Evolutionary conservation across 92 coral and sea anemone genomes (phyloP).

Genomic region (Paragorgia papillata): DNA sequence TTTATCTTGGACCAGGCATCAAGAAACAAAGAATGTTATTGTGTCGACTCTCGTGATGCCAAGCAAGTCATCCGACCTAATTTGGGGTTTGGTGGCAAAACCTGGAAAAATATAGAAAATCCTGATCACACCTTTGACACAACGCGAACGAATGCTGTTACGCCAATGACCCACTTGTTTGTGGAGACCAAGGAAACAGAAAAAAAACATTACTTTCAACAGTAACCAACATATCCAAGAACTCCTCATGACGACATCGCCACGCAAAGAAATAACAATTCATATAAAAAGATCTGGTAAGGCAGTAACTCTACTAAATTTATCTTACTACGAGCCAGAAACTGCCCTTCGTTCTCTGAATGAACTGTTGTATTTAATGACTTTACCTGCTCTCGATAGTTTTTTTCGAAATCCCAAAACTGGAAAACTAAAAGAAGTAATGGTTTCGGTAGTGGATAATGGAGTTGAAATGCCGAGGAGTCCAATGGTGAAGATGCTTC

Average conservation of each 20-base stretch:
- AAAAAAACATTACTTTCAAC: conserved; percentile 26
- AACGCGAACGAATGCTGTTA: conserved; percentile 55
- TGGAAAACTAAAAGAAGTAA: no score
- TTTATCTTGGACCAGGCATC: conserved; percentile 38
- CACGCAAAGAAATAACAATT: conserved; percentile 27
- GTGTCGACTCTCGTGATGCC: conserved; percentile 58
- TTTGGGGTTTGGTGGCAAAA: conserved; percentile 47
- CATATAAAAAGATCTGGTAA: conserved; percentile 52
- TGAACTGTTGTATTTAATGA: no score
- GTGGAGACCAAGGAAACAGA: conserved; percentile 43
- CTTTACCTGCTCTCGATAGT: no score
- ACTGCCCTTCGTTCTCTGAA: no score
- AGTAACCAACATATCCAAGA: conserved; percentile 41
- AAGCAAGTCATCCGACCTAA: conserved; percentile 49
- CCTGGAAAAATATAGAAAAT: conserved; percentile 53
- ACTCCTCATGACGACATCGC: conserved; percentile 41
- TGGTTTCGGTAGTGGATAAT: no score
- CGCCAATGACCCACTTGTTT: conserved; percentile 60
- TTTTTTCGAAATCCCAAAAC: no score
- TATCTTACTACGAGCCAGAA: conserved; percentile 52
- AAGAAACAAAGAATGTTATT: neutral
- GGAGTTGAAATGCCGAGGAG: no score
- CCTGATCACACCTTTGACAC: conserved; percentile 63
- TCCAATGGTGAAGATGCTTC: no score
- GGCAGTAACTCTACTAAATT: conserved; percentile 40